Conservation (phyloP, 2,888 invertebrate genomes). For the Parapristionchus giblindavisi region DNA sequence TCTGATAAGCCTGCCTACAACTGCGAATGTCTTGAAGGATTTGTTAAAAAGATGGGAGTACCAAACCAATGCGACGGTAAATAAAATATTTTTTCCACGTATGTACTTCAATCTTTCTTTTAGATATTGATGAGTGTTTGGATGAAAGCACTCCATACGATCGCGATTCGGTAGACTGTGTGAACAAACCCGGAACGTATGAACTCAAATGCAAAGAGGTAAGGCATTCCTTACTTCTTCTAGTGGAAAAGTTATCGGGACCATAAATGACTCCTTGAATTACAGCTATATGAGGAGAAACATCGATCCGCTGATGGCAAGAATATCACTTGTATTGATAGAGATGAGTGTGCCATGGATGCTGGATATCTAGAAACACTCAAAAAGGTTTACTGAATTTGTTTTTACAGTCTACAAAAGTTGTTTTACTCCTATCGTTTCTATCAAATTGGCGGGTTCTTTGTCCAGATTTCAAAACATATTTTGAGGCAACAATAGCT, state of each 20-base stretch:
- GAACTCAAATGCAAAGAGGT: conserved; percentile 10
- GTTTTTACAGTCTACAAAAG: too few species aligned
- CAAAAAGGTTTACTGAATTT: not conserved
- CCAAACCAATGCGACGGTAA: not conserved
- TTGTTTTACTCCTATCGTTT: too few species aligned
- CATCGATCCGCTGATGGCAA: not conserved
- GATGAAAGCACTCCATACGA: not conserved
- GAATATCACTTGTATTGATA: conserved; percentile 15
- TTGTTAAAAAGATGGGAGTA: not conserved
- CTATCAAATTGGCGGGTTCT: too few species aligned
- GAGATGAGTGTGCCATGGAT: conserved; percentile 25
- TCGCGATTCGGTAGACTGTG: not conserved
- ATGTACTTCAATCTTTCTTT: too few species aligned
- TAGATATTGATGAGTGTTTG: conserved; percentile 25
- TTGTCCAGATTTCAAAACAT: too few species aligned
- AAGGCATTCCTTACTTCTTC: too few species aligned
- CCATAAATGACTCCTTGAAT: not conserved
- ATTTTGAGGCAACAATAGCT: too few species aligned
- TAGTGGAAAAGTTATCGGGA: not conserved
- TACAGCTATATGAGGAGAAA: not conserved
- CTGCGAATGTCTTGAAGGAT: conserved; percentile 26
- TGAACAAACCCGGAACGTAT: conserved; percentile 12
- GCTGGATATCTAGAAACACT: conserved; percentile 16
- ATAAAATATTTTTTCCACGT: too few species aligned
- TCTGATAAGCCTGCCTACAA: not conserved